Conservation (phyloP, 2,113 vertebrate species). For the Micromys minutus region DNA sequence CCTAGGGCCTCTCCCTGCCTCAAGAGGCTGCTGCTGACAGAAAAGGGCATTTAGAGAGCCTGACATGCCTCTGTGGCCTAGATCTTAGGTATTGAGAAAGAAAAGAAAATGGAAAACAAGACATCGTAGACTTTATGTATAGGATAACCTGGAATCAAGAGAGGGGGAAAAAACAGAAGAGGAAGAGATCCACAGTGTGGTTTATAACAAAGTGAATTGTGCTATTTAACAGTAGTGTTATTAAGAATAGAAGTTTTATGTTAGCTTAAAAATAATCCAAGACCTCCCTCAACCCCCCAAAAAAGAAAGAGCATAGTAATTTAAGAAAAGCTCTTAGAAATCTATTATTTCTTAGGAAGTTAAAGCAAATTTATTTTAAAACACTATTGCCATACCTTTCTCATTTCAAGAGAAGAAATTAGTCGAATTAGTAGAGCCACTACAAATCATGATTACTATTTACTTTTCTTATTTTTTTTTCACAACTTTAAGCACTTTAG, state of each 20-base stretch:
- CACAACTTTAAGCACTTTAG: background rate
- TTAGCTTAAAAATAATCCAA: background rate
- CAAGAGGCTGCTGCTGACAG: background rate
- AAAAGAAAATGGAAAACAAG: background rate
- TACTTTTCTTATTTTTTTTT: background rate
- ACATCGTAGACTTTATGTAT: background rate
- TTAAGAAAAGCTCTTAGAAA: background rate
- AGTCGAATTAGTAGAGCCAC: background rate
- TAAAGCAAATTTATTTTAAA: conserved; percentile 11
- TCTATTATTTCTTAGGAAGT: background rate
- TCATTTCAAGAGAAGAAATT: background rate
- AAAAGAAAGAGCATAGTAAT: background rate
- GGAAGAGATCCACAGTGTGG: background rate
- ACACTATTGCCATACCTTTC: background rate
- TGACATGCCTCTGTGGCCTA: background rate
- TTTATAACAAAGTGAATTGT: background rate
- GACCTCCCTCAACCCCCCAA: too few relatives aligned
- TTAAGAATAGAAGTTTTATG: background rate
- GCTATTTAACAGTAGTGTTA: background rate
- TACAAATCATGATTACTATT: conserved; percentile 4
- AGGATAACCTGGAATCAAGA: background rate
- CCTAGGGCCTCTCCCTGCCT: background rate
- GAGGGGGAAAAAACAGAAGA: background rate
- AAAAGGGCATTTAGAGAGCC: background rate
- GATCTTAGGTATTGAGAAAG: background rate